A percentile compares a stretch with the other conserved stretches of the same genome.
Evolutionary conservation across 2,113 vertebrate genomes (phyloP).

Genomic region (Alces alces): DNA sequence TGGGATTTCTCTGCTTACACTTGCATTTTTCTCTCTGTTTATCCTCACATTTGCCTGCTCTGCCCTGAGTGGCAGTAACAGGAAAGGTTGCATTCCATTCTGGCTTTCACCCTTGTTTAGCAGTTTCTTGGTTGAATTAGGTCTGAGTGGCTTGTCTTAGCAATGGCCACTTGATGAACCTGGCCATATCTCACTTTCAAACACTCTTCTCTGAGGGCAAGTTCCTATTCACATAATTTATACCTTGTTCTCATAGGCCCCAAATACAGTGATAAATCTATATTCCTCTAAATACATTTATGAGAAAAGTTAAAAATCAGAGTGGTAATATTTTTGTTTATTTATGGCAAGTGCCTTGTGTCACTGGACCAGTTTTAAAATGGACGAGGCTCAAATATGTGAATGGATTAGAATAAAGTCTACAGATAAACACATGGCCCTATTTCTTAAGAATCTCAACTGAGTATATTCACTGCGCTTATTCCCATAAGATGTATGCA

Average conservation of each 20-base stretch:
- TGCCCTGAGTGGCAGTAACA: not conserved
- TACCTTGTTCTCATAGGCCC: not conserved
- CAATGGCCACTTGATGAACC: not conserved
- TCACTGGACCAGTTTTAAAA: not conserved
- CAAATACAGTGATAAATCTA: not conserved
- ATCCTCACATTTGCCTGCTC: not conserved
- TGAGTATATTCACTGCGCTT: not conserved
- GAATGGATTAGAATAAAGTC: not conserved
- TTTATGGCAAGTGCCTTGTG: not conserved
- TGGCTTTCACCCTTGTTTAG: not conserved
- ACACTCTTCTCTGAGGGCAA: not conserved
- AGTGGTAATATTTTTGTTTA: not conserved
- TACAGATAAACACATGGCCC: not conserved
- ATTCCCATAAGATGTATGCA: not conserved
- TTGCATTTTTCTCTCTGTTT: not conserved
- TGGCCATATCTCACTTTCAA: not conserved
- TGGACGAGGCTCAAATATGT: not conserved
- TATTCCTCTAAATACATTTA: not conserved
- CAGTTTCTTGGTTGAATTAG: not conserved
- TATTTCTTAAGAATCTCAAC: not conserved
- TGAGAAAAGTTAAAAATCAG: conserved; percentile 5
- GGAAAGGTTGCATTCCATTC: not conserved
- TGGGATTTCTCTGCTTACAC: not conserved
- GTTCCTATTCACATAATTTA: not conserved
- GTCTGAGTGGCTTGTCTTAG: not conserved